Percentiles rank a stretch among this genome's conserved stretches.
Conservation (phyloP, 2,113 vertebrate genomes). For the Oceanites oceanicus region DNA sequence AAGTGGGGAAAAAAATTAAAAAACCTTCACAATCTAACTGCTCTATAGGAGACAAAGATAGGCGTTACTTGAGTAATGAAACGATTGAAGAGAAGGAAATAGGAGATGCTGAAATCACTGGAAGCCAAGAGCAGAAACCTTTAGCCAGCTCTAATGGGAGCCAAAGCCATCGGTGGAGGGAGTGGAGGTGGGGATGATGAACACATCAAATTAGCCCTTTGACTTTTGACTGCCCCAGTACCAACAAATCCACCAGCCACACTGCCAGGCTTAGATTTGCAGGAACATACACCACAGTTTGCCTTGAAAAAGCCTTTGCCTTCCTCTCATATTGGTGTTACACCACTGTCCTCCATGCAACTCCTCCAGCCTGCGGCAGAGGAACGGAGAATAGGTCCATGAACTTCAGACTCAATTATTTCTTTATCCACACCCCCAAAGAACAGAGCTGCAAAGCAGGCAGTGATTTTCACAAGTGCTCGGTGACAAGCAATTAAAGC, state of each 20-base stretch:
- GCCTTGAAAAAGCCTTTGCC: not conserved
- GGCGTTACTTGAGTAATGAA: not conserved
- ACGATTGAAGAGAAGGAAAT: not conserved
- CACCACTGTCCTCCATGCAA: not conserved
- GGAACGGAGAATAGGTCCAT: not conserved
- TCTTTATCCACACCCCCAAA: not conserved
- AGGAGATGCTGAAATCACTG: not conserved
- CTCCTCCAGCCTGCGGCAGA: not conserved
- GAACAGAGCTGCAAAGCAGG: not conserved
- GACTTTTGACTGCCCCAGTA: not conserved
- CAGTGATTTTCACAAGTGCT: not conserved
- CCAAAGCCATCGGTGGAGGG: accelerated
- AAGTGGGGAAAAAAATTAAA: not conserved
- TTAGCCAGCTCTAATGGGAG: not conserved
- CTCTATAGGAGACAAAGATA: not conserved
- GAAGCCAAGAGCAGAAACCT: not conserved
- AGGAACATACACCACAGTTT: no score
- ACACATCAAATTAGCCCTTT: not conserved
- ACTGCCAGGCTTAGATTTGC: not conserved
- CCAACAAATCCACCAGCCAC: not conserved
- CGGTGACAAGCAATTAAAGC: not conserved
- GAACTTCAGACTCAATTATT: not conserved
- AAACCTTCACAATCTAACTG: not conserved
- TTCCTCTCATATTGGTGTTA: not conserved
- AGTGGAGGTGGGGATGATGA: not conserved